Conservation (phyloP, 2,797 vertebrate genomes). For the Balearica regulorum region DNA sequence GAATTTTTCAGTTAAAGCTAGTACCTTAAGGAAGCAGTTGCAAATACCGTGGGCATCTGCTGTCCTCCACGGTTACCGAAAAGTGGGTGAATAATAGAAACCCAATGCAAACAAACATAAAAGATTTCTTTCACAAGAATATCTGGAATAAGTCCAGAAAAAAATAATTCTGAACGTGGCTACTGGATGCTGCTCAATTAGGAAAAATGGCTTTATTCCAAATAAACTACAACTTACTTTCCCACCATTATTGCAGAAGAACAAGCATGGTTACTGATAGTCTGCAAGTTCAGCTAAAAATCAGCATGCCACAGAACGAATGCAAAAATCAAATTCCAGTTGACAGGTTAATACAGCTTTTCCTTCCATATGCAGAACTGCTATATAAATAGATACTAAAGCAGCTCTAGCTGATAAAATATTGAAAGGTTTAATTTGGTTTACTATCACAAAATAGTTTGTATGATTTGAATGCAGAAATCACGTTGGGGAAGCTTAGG, state of each 20-base stretch:
- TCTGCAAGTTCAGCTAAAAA: too few relatives aligned
- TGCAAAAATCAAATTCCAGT: background rate
- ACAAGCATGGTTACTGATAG: background rate
- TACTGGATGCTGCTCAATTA: background rate
- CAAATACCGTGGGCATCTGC: background rate
- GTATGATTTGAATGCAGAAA: background rate
- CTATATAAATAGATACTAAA: background rate
- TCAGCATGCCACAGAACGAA: background rate
- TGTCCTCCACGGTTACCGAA: background rate
- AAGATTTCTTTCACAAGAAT: background rate
- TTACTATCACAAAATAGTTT: background rate
- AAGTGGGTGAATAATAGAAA: background rate
- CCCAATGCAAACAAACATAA: background rate
- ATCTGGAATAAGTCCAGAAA: background rate
- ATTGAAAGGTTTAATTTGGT: background rate
- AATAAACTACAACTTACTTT: background rate
- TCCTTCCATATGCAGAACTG: background rate
- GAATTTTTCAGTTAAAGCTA: background rate
- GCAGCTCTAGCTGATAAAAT: background rate
- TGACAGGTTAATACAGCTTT: background rate
- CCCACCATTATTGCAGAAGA: background rate
- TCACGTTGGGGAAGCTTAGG: background rate
- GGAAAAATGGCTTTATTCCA: background rate
- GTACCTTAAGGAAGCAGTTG: background rate
- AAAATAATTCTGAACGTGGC: background rate